Evolutionary conservation across 1,140 invertebrate genomes (phyloP).

Genomic region (Antheraea pernyi): DNA sequence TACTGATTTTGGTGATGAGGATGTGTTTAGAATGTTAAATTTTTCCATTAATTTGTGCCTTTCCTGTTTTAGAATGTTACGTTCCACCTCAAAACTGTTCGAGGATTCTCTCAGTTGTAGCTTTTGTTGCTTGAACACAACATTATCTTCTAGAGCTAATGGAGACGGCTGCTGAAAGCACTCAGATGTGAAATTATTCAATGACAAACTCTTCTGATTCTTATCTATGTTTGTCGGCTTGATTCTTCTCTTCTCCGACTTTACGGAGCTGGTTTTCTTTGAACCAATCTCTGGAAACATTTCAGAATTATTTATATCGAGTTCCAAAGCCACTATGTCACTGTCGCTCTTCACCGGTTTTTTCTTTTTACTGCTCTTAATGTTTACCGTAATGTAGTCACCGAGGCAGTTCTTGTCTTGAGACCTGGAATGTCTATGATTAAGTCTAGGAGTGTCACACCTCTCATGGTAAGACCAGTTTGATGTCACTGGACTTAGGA

Average conservation of each 20-base stretch:
- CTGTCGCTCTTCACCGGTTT: slow-evolving; percentile 47
- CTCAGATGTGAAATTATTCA: slow-evolving; percentile 58
- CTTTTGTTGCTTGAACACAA: slow-evolving; percentile 64
- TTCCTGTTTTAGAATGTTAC: slow-evolving; percentile 68
- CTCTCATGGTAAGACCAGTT: slow-evolving; percentile 45
- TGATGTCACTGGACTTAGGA: slow-evolving; percentile 59
- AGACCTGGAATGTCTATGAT: slow-evolving; percentile 49
- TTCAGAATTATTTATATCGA: slow-evolving; percentile 66
- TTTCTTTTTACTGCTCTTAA: slow-evolving; percentile 59
- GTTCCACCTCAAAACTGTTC: slow-evolving; percentile 60
- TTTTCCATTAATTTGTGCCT: slow-evolving; percentile 74
- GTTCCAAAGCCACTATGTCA: slow-evolving; percentile 41
- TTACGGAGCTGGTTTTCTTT: slow-evolving; percentile 53
- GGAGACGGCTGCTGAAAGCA: slow-evolving; percentile 51
- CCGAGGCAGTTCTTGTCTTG: slow-evolving; percentile 64
- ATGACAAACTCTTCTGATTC: slow-evolving; percentile 54
- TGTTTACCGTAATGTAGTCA: slow-evolving; percentile 53
- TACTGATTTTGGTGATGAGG: slow-evolving; percentile 36
- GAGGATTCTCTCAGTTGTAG: slow-evolving; percentile 56
- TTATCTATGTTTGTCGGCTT: slow-evolving; percentile 72
- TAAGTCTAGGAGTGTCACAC: slow-evolving; percentile 60
- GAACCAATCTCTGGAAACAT: slow-evolving; percentile 70
- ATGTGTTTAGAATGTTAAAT: slow-evolving; percentile 66
- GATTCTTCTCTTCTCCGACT: slow-evolving; percentile 60
- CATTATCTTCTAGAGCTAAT: slow-evolving; percentile 58